A percentile compares a stretch with the other conserved stretches of the same genome.
These are phyloP conservation scores for Aplocera efformata DNA, from an alignment of 2,888 invertebrate species.

Conservation along the genomic window DNA sequence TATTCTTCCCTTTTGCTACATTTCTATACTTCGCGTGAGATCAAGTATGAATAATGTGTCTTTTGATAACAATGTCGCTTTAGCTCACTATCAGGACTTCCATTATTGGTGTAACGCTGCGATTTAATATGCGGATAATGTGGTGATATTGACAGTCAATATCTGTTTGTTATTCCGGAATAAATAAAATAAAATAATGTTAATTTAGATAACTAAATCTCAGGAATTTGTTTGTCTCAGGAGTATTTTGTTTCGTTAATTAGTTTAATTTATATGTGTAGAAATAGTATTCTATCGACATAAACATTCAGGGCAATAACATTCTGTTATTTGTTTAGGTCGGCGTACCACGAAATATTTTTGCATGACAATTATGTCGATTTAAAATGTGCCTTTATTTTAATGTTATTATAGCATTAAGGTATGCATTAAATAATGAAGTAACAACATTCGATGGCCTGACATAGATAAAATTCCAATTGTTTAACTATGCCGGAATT, in stretches of 20 bases:
- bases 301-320: slow-evolving; percentile 36
- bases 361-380: slow-evolving; percentile 44
- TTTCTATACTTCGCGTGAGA: slow-evolving; percentile 42
- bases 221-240: slow-evolving; percentile 45
- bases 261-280: slow-evolving; percentile 37
- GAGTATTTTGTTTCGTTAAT: slow-evolving; percentile 42
- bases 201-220: slow-evolving; percentile 46
- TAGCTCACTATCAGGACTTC: slow-evolving; percentile 50
- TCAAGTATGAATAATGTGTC: slow-evolving; percentile 38
- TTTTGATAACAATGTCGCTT: slow-evolving; percentile 49
- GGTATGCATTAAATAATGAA: slow-evolving; percentile 39
- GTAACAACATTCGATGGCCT: slow-evolving; percentile 29
- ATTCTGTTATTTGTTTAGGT: slow-evolving; percentile 42
- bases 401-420: slow-evolving; percentile 38
- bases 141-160: no score
- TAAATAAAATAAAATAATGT: no score
- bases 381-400: slow-evolving; percentile 36
- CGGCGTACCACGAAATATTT: slow-evolving; percentile 39
- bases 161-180: no score
- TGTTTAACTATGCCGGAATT: slow-evolving; percentile 1
- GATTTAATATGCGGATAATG: no score
- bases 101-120: no score
- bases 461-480: slow-evolving; percentile 9
- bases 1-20: slow-evolving; percentile 49
- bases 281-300: slow-evolving; percentile 32